Percentiles rank a stretch among this genome's conserved stretches.
Conservation (phyloP, 2,888 invertebrate genomes). For the Saturnia pavonia region DNA sequence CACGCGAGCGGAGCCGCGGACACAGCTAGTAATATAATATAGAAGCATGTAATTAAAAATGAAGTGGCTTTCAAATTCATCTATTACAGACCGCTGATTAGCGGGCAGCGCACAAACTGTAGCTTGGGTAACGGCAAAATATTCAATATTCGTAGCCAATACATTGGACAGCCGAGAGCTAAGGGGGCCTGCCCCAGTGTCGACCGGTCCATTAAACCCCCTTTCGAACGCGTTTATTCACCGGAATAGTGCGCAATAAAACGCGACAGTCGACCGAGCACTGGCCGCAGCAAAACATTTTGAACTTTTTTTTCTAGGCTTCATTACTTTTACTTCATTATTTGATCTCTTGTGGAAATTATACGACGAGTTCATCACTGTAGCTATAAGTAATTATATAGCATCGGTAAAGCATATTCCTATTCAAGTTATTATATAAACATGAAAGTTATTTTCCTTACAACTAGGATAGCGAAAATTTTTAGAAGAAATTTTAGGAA, state of each 20-base stretch:
- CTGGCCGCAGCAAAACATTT: slow-evolving; percentile 69
- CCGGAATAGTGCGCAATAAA: slow-evolving; percentile 79
- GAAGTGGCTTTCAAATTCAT: slow-evolving; percentile 36
- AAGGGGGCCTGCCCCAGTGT: slow-evolving; percentile 31
- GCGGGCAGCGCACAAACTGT: slow-evolving; percentile 53
- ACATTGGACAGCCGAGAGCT: slow-evolving; percentile 43
- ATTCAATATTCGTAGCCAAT: slow-evolving; percentile 74
- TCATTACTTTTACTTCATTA: background rate
- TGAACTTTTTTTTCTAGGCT: background rate
- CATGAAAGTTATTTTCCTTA: no score
- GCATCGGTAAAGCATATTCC: background rate
- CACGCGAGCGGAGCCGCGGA: no score
- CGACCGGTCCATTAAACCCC: slow-evolving; percentile 68
- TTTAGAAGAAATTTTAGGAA: no score
- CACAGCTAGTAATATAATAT: no score
- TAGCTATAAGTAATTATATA: background rate
- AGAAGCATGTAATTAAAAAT: background rate
- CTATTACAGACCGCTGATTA: slow-evolving; percentile 63
- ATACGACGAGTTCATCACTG: background rate
- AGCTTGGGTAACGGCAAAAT: slow-evolving; percentile 64
- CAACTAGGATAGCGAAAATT: no score
- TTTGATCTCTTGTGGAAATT: background rate
- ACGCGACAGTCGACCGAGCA: slow-evolving; percentile 66
- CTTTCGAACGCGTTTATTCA: slow-evolving; percentile 64
- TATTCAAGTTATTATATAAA: background rate